phyloP scores from a whole-genome alignment of 2,797 vertebrate species.

The Strix occidentalis region DNA sequence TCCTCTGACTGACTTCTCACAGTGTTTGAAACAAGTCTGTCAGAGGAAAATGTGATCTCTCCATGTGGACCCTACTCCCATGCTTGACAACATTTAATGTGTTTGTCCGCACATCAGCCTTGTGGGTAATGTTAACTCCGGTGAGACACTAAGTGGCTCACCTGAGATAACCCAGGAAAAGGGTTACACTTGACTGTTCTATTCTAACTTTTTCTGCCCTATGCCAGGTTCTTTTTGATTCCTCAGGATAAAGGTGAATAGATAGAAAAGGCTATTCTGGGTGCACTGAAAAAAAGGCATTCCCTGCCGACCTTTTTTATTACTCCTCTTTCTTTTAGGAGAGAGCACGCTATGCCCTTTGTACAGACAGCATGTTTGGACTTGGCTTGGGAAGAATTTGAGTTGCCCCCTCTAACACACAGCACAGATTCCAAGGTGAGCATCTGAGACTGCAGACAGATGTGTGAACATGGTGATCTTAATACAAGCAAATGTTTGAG shows the following conservation, averaged over 20 bases:
- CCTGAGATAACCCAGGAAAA: background rate
- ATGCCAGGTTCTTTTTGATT: background rate
- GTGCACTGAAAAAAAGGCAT: background rate
- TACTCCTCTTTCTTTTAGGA: background rate
- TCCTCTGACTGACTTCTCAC: background rate
- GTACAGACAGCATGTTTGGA: background rate
- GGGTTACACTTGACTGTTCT: background rate
- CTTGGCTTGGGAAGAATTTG: background rate
- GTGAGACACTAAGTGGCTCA: background rate
- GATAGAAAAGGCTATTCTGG: background rate
- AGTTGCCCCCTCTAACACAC: background rate
- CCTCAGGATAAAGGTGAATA: background rate
- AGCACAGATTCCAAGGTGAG: background rate
- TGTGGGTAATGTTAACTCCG: background rate
- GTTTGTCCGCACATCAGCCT: background rate
- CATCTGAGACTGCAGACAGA: background rate
- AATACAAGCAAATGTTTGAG: background rate
- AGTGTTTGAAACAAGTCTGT: background rate
- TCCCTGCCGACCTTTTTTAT: background rate
- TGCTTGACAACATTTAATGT: background rate
- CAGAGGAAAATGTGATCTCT: background rate
- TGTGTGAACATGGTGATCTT: background rate
- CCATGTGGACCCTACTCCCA: background rate
- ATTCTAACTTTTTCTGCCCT: background rate
- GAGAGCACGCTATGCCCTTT: background rate